These are phyloP conservation scores for Trimorus sp. DNA, from an alignment of 2,888 invertebrate genomes.

Conservation along the genomic window DNA sequence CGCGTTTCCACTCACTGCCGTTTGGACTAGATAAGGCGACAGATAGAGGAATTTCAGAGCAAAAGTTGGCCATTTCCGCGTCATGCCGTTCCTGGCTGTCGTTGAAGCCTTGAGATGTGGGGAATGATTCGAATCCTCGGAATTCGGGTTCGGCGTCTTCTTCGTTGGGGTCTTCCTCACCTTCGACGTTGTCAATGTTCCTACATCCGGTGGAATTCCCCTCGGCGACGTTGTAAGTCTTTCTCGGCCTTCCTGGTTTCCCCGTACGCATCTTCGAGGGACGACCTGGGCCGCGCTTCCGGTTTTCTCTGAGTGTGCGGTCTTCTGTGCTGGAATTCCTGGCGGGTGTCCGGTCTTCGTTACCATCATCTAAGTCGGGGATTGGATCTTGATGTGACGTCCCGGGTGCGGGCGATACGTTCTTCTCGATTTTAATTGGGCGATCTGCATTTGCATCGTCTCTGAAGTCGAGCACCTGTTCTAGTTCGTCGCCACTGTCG, in stretches of 20 bases:
- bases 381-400: background rate
- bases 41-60: constrained; percentile 18
- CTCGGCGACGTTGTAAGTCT: too few relatives aligned
- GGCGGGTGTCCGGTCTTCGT: background rate
- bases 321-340: background rate
- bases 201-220: too few relatives aligned
- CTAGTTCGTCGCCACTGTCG: too few relatives aligned
- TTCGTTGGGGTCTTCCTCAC: too few relatives aligned
- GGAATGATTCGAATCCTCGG: too few relatives aligned
- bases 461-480: background rate
- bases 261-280: background rate
- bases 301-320: background rate
- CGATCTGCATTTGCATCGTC: background rate
- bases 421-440: background rate
- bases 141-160: too few relatives aligned
- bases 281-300: background rate
- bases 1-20: background rate
- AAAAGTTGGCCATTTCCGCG: background rate
- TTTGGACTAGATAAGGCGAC: constrained; percentile 14
- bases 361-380: background rate
- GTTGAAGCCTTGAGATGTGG: too few relatives aligned
- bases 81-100: too few relatives aligned
- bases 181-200: too few relatives aligned
- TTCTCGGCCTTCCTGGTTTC: too few relatives aligned
- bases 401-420: background rate